Evolutionary conservation across 2,113 vertebrate species (phyloP).

Genomic region (Mustela nigripes): DNA sequence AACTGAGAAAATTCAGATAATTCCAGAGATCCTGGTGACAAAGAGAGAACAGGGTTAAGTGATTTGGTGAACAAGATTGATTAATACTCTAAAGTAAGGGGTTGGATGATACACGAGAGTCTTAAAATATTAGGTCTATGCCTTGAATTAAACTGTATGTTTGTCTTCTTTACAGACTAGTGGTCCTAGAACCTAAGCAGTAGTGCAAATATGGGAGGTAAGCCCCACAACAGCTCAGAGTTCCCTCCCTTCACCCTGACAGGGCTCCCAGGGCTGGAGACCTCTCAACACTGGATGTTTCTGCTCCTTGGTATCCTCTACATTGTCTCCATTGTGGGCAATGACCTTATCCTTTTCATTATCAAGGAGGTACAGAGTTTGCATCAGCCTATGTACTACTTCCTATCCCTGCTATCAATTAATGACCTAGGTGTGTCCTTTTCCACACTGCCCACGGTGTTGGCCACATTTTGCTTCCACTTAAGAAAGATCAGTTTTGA

Average conservation of each 20-base stretch:
- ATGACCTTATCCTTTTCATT: constrained; percentile 67
- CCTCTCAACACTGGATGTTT: constrained; percentile 68
- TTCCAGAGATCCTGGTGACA: neutral
- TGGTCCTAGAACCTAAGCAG: neutral
- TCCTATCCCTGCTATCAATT: constrained; percentile 75
- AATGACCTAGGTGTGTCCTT: constrained; percentile 79
- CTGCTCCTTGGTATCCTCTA: constrained; percentile 71
- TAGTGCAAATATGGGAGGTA: neutral
- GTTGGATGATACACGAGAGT: neutral
- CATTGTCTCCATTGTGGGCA: constrained; percentile 67
- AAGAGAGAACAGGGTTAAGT: neutral
- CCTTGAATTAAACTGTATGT: neutral
- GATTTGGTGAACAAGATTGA: neutral
- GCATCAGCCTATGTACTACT: constrained; percentile 83
- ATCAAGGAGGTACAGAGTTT: constrained; percentile 72
- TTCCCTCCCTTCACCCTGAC: constrained; percentile 66
- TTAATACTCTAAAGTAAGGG: neutral
- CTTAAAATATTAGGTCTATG: neutral
- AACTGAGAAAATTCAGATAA: neutral
- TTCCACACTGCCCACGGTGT: constrained; percentile 65
- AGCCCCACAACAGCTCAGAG: constrained; percentile 43
- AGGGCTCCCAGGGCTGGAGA: constrained; percentile 70
- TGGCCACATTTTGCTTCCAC: constrained; percentile 79
- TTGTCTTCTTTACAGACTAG: constrained; percentile 47
- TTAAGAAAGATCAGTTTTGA: constrained; percentile 73